phyloP scores from a whole-genome alignment of 2,113 vertebrate genomes.

The Egretta garzetta region DNA sequence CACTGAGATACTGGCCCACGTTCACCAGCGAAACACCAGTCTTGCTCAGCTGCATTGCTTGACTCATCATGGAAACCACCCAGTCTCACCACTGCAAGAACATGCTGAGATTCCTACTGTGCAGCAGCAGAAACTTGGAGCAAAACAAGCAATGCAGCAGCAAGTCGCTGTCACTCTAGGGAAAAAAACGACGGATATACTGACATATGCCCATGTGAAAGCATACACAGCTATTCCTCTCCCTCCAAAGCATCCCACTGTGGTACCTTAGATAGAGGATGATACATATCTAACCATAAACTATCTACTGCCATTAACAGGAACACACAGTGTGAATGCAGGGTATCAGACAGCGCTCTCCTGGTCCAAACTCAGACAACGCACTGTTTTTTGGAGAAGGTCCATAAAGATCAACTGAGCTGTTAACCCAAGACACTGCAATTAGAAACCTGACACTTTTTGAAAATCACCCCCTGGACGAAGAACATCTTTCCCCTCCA shows the following conservation, averaged over 20 bases:
- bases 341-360: too few species aligned
- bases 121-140: not conserved
- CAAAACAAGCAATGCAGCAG: not conserved
- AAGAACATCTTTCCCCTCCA: not conserved
- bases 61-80: conserved; percentile 7
- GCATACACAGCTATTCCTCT: not conserved
- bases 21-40: not conserved
- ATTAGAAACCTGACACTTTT: not conserved
- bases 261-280: not conserved
- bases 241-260: not conserved
- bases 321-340: not conserved
- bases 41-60: not conserved
- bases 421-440: not conserved
- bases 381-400: not conserved
- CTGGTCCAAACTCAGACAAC: not conserved
- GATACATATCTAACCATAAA: not conserved
- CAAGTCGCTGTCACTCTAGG: not conserved
- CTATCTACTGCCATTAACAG: not conserved
- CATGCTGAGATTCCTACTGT: not conserved
- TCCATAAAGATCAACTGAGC: not conserved
- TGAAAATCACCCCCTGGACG: not conserved
- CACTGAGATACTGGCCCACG: fast-evolving
- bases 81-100: not conserved
- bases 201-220: not conserved
- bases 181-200: not conserved